Percentiles rank a stretch among this genome's conserved stretches.
Evolutionary conservation across 2,888 invertebrate genomes (phyloP).

Genomic region (Acanthosepion pharaonis): DNA sequence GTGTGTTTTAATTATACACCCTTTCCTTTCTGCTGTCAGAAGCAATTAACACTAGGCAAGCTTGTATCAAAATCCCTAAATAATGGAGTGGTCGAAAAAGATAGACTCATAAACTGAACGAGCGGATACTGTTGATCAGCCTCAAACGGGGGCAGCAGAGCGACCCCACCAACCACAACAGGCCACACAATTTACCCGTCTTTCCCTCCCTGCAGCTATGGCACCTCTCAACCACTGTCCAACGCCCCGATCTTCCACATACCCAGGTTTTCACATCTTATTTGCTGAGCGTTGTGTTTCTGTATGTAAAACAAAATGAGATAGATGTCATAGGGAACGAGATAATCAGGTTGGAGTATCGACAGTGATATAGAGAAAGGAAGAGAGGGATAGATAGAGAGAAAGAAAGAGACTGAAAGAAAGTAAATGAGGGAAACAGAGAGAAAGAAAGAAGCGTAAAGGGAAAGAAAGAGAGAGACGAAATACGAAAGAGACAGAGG

Average conservation of each 20-base stretch:
- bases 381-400: too few species aligned
- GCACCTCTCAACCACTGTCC: too few species aligned
- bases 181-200: neutral
- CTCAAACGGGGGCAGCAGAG: neutral
- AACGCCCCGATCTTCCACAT: neutral
- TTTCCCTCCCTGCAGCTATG: neutral
- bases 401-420: too few species aligned
- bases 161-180: neutral
- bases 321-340: neutral
- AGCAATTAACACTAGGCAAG: neutral
- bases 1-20: neutral
- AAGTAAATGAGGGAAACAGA: too few species aligned
- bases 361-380: too few species aligned
- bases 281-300: neutral
- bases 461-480: too few species aligned
- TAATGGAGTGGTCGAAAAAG: neutral
- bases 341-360: too few species aligned
- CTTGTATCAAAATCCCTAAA: neutral
- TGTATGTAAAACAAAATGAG: neutral
- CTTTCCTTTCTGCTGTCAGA: conserved; percentile 2
- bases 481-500: too few species aligned
- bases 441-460: too few species aligned
- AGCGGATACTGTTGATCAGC: neutral
- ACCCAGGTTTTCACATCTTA: neutral
- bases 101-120: neutral